phyloP scores from a whole-genome alignment of 2,113 vertebrate genomes.

The Probosciger aterrimus region DNA sequence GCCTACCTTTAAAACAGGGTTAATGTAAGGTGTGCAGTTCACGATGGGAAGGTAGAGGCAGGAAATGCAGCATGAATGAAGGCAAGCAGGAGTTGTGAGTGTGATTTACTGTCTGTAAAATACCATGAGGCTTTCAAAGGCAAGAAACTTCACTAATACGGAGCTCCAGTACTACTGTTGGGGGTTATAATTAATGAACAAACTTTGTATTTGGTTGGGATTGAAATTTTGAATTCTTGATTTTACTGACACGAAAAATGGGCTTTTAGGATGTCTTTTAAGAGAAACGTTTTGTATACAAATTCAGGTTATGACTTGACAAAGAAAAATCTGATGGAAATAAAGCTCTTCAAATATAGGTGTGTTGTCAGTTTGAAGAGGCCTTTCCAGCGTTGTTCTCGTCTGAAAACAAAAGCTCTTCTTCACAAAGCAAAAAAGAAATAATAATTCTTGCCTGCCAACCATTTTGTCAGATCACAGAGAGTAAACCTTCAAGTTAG shows the following conservation, averaged over 20 bases:
- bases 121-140: neutral
- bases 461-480: neutral
- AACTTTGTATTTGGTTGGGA: neutral
- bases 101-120: neutral
- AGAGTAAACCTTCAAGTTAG: neutral
- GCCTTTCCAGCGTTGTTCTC: neutral
- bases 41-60: neutral
- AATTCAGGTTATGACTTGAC: conserved; percentile 15
- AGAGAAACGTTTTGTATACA: neutral
- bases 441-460: neutral
- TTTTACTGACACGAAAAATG: neutral
- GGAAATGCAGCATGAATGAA: neutral
- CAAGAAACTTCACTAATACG: neutral
- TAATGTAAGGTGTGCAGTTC: neutral
- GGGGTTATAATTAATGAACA: neutral
- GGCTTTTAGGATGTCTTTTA: neutral
- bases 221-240: neutral
- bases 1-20: neutral
- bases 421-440: neutral
- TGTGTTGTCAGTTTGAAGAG: neutral
- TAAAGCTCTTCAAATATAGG: neutral
- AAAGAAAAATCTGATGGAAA: neutral
- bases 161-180: neutral
- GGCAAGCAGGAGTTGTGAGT: neutral
- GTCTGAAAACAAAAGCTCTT: conserved; percentile 10